Conservation (phyloP, 2,113 vertebrate genomes). For the Amazona vittata region DNA sequence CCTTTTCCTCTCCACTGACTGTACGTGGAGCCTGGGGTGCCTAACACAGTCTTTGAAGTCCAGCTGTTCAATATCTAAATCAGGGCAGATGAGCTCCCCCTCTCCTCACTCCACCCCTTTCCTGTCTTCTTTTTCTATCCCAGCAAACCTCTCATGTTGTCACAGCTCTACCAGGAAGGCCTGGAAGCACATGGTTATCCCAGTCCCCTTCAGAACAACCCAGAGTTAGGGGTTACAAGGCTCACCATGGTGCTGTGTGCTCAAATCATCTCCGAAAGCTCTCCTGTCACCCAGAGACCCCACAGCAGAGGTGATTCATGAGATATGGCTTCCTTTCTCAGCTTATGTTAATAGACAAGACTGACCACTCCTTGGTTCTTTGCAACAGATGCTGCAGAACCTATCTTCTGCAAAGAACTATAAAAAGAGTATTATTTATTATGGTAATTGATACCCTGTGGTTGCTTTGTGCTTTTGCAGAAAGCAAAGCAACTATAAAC, state of each 20-base stretch:
- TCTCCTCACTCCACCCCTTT: not conserved
- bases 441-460: not conserved
- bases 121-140: not conserved
- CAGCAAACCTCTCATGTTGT: not conserved
- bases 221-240: not conserved
- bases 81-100: not conserved
- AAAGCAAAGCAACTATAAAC: constrained; percentile 22
- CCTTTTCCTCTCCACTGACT: not conserved
- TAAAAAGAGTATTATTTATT: not conserved
- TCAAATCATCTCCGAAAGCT: not conserved
- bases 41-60: constrained; percentile 6
- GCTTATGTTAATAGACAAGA: not conserved
- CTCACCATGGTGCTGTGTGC: not conserved
- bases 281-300: not conserved
- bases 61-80: constrained; percentile 24
- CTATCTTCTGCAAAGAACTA: not conserved
- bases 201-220: not conserved
- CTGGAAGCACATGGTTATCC: not conserved
- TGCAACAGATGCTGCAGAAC: not conserved
- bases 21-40: not conserved
- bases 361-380: not conserved
- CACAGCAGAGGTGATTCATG: not conserved
- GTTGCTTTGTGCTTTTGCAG: not conserved
- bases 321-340: not conserved
- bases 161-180: not conserved